Evolutionary conservation across 2,888 invertebrate species (phyloP), one percentile per base, ranked within the genome.

Genomic region (Blera fallax): DNA sequence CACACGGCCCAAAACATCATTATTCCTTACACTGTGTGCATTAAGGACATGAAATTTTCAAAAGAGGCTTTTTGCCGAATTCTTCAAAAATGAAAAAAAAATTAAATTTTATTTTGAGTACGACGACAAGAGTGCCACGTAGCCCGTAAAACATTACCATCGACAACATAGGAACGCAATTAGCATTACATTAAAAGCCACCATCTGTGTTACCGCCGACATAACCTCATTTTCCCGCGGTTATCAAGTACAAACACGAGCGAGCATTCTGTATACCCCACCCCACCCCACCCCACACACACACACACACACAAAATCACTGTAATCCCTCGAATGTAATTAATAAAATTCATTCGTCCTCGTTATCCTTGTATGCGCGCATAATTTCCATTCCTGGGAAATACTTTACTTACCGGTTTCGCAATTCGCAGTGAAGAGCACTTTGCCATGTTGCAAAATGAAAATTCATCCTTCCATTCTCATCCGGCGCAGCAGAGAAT

Each of bases 141-240:
- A 14, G 1, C 2, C 18, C 24, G 8, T 8, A 29, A 43, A n/a
- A 34, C 45, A 70, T n/a, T 78, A 21, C 43, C 21, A 56, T 48
- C 34, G 11, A 43, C 54, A 52, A 82, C 77, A 82, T 65, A 58
- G 64, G 58, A 82, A 77, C 58, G 64, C 70, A 82, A 70, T 82
- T 82, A 82, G 70, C 69, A 77, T 81, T 81, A 62, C 70, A 64
- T 72, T 72, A 65, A 82, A 70, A 50, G 62, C 50, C 48, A 64
- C 48, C 64, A 70, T 64, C 27, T 54, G 21, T 16, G 37, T 29
- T 50, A 11, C 21, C 45, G 11, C 43, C 18, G 10, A 60, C 24
- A 37, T 64, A 40, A 69, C 43, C 45, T 52, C 16, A 45, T 16
- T n/a, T 37, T 34, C n/a, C 29, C 16, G 40, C 32, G 37, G 29